Percentiles rank a stretch among this genome's conserved stretches.
Evolutionary conservation across 53 echinoderm and acorn worm genomes (phyloP).

Genomic region (Echinarachnius parma): DNA sequence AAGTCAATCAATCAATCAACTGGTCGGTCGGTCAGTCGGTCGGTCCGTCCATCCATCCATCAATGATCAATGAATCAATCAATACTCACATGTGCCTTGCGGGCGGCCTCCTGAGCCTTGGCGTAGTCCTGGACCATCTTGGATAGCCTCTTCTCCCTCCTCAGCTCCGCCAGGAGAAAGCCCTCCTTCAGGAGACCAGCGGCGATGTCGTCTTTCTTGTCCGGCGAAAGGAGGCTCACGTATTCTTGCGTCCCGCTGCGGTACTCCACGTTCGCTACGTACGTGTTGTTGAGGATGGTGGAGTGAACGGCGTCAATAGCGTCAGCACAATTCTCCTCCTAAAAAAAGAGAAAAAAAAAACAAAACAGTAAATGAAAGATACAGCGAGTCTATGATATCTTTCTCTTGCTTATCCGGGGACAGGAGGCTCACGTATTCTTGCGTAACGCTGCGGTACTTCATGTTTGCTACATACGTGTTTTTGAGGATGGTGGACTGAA

Average conservation of each 20-base stretch:
- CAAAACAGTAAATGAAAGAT: too few relatives aligned
- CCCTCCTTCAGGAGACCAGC: constrained; percentile 75
- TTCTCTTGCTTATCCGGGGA: constrained; percentile 65
- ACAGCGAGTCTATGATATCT: too few relatives aligned
- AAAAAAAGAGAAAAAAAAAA: background rate
- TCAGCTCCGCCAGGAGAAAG: constrained; percentile 73
- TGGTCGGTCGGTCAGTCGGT: too few relatives aligned
- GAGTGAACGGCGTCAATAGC: constrained; percentile 57
- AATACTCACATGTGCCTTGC: constrained; percentile 74
- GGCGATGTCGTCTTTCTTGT: constrained; percentile 68
- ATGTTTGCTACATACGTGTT: background rate
- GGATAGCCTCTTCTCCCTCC: constrained; percentile 85
- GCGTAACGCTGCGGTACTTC: constrained; percentile 20
- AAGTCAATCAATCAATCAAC: too few relatives aligned
- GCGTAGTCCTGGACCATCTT: constrained; percentile 83
- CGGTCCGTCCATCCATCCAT: too few relatives aligned
- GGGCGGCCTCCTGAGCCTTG: constrained; percentile 75
- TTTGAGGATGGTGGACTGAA: background rate
- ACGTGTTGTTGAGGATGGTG: constrained; percentile 74
- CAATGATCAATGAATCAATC: background rate
- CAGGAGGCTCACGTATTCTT: constrained; percentile 80
- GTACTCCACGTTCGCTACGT: constrained; percentile 84
- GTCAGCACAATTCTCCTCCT: constrained; percentile 81
- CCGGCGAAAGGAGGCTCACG: constrained; percentile 73
- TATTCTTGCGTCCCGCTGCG: constrained; percentile 61